These are phyloP conservation scores for Pan paniscus DNA, from an alignment of 2,113 vertebrate genomes.

Conservation along the genomic window DNA sequence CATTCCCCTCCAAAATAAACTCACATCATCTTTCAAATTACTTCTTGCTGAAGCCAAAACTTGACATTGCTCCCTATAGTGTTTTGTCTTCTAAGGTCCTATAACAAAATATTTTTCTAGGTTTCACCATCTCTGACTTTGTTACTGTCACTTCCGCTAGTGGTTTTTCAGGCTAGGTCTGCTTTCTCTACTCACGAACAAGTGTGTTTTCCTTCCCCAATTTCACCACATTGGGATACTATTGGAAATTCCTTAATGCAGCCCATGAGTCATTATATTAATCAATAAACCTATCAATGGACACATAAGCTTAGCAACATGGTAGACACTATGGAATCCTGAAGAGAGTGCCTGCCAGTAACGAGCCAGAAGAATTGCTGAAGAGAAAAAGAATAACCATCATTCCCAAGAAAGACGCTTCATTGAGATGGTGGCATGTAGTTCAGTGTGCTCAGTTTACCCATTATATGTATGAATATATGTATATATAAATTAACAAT, in stretches of 20 bases:
- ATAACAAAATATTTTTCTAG: background rate
- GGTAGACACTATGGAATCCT: background rate
- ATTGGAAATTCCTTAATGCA: background rate
- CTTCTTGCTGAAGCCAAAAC: background rate
- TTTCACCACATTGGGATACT: background rate
- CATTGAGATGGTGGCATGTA: background rate
- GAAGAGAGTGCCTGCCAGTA: background rate
- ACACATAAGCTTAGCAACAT: background rate
- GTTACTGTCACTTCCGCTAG: background rate
- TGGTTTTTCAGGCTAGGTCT: background rate
- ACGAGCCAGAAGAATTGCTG: background rate
- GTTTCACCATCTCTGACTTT: background rate
- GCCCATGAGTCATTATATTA: background rate
- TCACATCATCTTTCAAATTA: background rate
- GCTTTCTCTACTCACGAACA: background rate
- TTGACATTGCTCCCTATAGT: background rate
- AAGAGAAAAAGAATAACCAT: background rate
- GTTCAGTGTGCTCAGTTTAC: background rate
- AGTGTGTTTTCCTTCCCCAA: background rate
- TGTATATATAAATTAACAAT: background rate
- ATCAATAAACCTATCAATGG: background rate
- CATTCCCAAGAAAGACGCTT: background rate
- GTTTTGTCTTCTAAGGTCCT: background rate
- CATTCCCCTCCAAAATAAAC: background rate
- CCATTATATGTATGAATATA: background rate